Conservation (phyloP, 2,888 invertebrate species). For the Sinhomidia bicolor region DNA sequence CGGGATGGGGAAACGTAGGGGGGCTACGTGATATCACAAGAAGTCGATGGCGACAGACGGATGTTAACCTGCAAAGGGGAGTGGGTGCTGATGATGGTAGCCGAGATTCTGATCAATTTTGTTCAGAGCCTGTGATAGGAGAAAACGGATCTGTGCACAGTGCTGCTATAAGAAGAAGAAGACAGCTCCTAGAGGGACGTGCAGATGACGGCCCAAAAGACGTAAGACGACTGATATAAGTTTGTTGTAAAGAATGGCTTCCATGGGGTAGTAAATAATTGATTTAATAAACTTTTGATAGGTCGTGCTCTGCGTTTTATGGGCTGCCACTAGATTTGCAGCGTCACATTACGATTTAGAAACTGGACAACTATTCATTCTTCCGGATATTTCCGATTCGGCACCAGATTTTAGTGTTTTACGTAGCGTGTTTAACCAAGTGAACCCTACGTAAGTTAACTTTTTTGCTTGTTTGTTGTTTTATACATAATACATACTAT, state of each 20-base stretch:
- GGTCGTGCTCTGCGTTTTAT: slow-evolving; percentile 86
- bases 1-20: neutral
- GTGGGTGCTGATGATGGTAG: neutral
- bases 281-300: slow-evolving; percentile 81
- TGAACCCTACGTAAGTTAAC: slow-evolving; percentile 84
- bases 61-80: neutral
- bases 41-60: neutral
- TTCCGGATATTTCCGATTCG: slow-evolving; percentile 87
- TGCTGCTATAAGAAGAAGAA: slow-evolving; percentile 45
- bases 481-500: no score
- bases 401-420: slow-evolving; percentile 86
- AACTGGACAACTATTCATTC: slow-evolving; percentile 86
- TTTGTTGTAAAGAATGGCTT: neutral
- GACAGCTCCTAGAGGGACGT: slow-evolving; percentile 56
- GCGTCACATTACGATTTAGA: slow-evolving; percentile 88
- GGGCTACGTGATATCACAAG: neutral
- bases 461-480: neutral
- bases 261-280: no score
- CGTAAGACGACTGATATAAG: slow-evolving; percentile 11
- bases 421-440: slow-evolving; percentile 85
- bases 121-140: slow-evolving; percentile 28
- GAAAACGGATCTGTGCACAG: slow-evolving; percentile 57
- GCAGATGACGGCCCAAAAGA: slow-evolving; percentile 36
- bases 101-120: neutral
- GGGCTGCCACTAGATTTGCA: slow-evolving; percentile 87